Evolutionary conservation across 2,113 vertebrate genomes (phyloP).

Genomic region (Rhinoderma darwinii): DNA sequence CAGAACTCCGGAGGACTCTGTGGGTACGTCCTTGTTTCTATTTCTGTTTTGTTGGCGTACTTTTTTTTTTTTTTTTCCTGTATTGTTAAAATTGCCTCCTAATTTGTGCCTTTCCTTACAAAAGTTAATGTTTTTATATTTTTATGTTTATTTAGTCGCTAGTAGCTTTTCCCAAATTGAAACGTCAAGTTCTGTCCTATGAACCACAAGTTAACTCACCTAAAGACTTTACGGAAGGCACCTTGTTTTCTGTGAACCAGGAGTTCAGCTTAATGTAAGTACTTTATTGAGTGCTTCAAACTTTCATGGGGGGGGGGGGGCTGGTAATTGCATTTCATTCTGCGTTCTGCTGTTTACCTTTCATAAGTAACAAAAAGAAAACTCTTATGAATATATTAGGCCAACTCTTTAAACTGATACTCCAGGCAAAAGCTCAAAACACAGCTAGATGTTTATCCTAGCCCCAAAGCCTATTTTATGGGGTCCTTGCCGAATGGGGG

Average conservation of each 20-base stretch:
- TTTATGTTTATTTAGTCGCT: conserved; percentile 82
- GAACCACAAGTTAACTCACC: conserved; percentile 96
- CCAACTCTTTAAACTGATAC: background rate
- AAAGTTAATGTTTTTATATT: conserved; percentile 21
- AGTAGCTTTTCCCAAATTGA: conserved; percentile 98
- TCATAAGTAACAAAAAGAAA: background rate
- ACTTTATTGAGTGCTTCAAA: background rate
- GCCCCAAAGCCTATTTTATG: no score
- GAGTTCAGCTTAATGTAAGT: conserved; percentile 99
- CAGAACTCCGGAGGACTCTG: conserved; percentile 95
- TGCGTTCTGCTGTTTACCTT: background rate
- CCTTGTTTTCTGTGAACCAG: conserved; percentile 98
- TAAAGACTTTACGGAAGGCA: conserved; percentile 99
- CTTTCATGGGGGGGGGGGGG: no score
- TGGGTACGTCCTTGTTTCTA: conserved; percentile 79
- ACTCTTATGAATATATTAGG: background rate
- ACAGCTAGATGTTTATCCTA: no score
- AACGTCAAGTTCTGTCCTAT: conserved; percentile 95
- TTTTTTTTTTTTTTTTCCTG: background rate
- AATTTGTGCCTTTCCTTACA: no score
- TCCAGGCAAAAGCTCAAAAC: no score
- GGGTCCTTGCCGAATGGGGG: no score
- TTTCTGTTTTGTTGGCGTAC: background rate
- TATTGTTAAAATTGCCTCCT: background rate
- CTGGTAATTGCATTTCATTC: background rate